phyloP scores from a whole-genome alignment of 2,888 invertebrate genomes.

The Anarsia innoxiella region DNA sequence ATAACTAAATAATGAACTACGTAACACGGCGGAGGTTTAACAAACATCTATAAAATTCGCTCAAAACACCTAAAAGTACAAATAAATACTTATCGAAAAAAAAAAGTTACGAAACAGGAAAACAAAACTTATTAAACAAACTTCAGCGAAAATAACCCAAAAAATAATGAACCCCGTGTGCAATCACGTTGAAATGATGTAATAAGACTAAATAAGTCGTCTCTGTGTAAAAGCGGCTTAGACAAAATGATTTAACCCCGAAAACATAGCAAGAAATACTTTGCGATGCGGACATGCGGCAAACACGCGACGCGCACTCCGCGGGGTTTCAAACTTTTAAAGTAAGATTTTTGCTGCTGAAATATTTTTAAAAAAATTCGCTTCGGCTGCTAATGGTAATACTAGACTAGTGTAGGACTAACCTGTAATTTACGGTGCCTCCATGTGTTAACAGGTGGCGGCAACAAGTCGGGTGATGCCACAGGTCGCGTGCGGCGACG shows the following conservation, averaged over 20 bases:
- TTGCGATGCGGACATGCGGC: slow-evolving; percentile 18
- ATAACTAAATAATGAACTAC: too few species aligned
- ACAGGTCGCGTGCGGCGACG: slow-evolving; percentile 51
- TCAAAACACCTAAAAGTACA: too few species aligned
- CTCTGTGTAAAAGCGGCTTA: background rate
- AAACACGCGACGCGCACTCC: slow-evolving; percentile 21
- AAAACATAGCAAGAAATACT: slow-evolving; percentile 5
- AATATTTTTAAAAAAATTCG: slow-evolving; percentile 15
- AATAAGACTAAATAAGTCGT: too few species aligned
- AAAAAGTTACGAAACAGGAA: background rate
- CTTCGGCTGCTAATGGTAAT: slow-evolving; percentile 11
- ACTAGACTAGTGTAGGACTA: slow-evolving; percentile 25
- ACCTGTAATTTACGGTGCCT: slow-evolving; percentile 57
- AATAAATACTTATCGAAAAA: too few species aligned
- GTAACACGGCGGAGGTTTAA: too few species aligned
- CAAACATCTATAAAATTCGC: too few species aligned
- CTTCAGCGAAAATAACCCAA: background rate
- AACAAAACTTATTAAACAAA: background rate
- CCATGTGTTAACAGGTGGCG: slow-evolving; percentile 68
- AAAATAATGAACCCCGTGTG: background rate
- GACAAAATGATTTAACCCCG: background rate
- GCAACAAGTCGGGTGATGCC: slow-evolving; percentile 59
- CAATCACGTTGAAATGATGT: background rate
- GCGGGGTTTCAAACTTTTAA: too few species aligned
- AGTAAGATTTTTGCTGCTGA: too few species aligned